Base-by-base conservation (phyloP, 2,797 vertebrate species). In the Lemur catta region DNA sequence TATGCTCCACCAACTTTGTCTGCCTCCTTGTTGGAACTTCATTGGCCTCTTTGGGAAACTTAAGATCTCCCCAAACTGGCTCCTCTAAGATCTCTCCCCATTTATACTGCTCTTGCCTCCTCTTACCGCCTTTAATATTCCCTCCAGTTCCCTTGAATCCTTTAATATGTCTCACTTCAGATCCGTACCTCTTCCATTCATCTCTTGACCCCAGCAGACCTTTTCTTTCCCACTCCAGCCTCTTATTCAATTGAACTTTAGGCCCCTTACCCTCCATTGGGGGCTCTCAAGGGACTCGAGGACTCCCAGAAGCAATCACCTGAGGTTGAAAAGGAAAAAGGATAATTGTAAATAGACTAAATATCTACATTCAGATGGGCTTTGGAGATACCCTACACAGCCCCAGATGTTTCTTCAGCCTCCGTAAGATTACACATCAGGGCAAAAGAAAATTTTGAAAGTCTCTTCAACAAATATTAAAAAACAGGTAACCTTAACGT, bases 41-140 rank as follows among this genome's bases (percentile, higher is more conserved):
- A 69, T 8, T 78, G 86, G 33, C 11, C 38, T 85, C 78, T 97
- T 80, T 93, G 80, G 72, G n/a, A 86, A 80, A 71, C 17, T 94
- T 59, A 41, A 18, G 38, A 30, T 65, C 13, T 91, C 67, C 15
- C 33, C 33, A 33, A 2, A 79, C 48, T 69, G 20, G 33, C 38
- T 79, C 71, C 10, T 65, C 33, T 52, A 35, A 76, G 46, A 55
- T 12, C 0, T 52, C 46, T 91, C 9, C 28, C 4, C 33, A 14
- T n/a, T 93, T 24, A 55, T 78, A 43, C n/a, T 84, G 13, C 41
- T 69, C 3, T 15, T 78, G 7, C 46, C 41, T 12, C 35, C 41
- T 80, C 24, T 84, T 26, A 46, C 15, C 3, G 4, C 46, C 61
- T 79, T 61, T 35, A 52, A 30, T 67, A 26, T 79, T 92, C 38